Conservation (phyloP, 2,113 vertebrate genomes). For the Chlorodrepanis virens region DNA sequence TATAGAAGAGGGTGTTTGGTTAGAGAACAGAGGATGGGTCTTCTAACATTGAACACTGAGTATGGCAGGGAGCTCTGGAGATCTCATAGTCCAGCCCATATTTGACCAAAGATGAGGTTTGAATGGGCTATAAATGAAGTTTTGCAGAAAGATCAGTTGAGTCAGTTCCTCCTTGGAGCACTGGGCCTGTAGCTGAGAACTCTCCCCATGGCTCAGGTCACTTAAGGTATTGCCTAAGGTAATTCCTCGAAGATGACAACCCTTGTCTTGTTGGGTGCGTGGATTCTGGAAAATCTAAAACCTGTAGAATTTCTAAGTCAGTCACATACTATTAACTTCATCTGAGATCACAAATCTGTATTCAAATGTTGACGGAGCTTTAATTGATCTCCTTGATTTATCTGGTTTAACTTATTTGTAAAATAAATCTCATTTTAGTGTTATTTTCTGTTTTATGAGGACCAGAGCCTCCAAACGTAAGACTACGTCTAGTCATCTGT, state of each 20-base stretch:
- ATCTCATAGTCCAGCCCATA: neutral
- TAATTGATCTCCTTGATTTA: neutral
- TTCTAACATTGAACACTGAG: neutral
- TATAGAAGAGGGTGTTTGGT: neutral
- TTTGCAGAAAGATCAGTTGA: neutral
- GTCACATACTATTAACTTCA: rapidly evolving
- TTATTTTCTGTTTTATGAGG: neutral
- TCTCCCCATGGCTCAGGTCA: neutral
- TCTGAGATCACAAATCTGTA: neutral
- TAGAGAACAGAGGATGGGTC: neutral
- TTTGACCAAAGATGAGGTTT: neutral
- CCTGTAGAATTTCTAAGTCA: neutral
- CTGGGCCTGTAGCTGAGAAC: neutral
- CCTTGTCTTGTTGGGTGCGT: neutral
- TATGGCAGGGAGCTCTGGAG: neutral
- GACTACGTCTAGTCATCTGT: neutral
- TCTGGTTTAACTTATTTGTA: neutral
- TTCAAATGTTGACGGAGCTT: neutral
- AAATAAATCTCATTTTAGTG: neutral
- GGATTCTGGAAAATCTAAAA: neutral
- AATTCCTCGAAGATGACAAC: neutral
- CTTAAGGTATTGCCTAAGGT: neutral
- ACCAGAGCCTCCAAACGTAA: neutral
- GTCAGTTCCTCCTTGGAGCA: neutral
- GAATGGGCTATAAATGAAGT: neutral